Evolutionary conservation across 2,797 vertebrate species (phyloP).

Genomic region (Sorex maritimensis): DNA sequence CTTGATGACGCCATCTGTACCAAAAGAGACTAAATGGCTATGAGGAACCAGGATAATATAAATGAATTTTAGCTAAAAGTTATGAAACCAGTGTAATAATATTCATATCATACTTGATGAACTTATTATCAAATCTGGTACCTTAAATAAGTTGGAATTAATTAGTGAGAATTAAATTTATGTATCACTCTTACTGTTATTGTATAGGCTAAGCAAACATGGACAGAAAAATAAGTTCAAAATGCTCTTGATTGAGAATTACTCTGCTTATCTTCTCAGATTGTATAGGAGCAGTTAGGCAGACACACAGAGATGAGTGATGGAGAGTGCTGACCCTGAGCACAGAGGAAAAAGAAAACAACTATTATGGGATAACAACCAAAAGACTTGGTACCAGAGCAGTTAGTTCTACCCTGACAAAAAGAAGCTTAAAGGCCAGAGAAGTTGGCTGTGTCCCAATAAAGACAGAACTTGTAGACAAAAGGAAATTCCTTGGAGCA

Average conservation of each 20-base stretch:
- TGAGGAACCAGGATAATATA: background rate
- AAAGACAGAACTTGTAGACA: too few species aligned
- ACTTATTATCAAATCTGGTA: background rate
- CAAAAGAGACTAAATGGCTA: background rate
- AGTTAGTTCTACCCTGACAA: too few species aligned
- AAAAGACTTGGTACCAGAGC: too few species aligned
- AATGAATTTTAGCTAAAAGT: background rate
- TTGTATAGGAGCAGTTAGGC: too few species aligned
- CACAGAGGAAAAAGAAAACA: too few species aligned
- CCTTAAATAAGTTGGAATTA: background rate
- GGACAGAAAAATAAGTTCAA: background rate
- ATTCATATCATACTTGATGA: background rate
- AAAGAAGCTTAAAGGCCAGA: too few species aligned
- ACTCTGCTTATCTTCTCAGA: background rate
- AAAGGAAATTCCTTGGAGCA: too few species aligned
- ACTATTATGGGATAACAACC: too few species aligned
- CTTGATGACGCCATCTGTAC: background rate
- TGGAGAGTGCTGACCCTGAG: too few species aligned
- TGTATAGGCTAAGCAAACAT: background rate
- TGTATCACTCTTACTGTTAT: background rate
- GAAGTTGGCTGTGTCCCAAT: too few species aligned
- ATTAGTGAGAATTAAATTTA: conserved; percentile 10
- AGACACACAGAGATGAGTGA: too few species aligned
- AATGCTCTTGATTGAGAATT: background rate
- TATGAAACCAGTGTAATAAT: background rate